Percentiles rank a stretch among this genome's conserved stretches.
These are phyloP conservation scores for Murina feae DNA, from an alignment of 2,113 vertebrate species.

Conservation along the genomic window DNA sequence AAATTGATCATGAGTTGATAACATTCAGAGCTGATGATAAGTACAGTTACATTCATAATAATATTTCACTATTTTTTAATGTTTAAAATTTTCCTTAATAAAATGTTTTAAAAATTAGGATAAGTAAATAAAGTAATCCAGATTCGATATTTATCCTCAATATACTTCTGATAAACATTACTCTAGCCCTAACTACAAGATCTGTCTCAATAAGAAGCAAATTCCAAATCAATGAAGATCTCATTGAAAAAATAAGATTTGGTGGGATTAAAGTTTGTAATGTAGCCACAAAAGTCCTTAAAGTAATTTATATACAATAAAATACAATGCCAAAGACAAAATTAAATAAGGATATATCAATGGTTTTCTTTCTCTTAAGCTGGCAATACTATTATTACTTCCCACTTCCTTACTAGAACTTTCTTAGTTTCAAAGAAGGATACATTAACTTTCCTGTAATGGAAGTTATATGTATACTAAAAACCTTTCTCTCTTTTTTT, in stretches of 20 bases:
- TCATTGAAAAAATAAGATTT: neutral
- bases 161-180: neutral
- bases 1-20: neutral
- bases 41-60: neutral
- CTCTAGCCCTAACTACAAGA: neutral
- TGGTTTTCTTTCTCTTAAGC: neutral
- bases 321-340: neutral
- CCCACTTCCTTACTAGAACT: neutral
- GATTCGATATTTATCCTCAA: neutral
- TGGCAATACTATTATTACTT: neutral
- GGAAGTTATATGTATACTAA: neutral
- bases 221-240: neutral
- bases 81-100: neutral
- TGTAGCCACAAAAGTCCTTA: neutral
- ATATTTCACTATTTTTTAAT: neutral
- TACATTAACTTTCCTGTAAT: neutral
- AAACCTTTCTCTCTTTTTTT: neutral
- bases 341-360: neutral
- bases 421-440: neutral
- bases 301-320: constrained; percentile 4
- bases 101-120: neutral
- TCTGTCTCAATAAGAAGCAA: neutral
- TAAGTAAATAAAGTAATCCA: neutral
- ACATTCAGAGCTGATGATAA: neutral
- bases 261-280: neutral